These are phyloP conservation scores for Henricia sp. DNA, from an alignment of 53 echinoderm and acorn worm genomes.

Conservation along the genomic window DNA sequence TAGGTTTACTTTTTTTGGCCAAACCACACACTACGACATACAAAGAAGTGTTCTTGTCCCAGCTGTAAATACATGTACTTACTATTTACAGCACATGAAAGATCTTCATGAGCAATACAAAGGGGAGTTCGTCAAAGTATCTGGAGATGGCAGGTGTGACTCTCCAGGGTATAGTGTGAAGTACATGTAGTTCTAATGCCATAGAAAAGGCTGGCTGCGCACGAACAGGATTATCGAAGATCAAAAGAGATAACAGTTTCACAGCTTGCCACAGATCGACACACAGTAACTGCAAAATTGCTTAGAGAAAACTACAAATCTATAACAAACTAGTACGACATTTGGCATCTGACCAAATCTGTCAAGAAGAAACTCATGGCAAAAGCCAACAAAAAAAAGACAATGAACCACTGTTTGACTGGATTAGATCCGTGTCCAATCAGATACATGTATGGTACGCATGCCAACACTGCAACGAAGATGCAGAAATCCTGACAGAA, in stretches of 20 bases:
- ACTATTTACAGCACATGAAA: constrained; percentile 1
- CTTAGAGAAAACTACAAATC: constrained; percentile 38
- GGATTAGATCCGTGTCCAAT: constrained; percentile 48
- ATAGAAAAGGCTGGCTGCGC: constrained; percentile 59
- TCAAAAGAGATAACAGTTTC: background rate
- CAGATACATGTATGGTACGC: constrained; percentile 57
- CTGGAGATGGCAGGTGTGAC: constrained; percentile 77
- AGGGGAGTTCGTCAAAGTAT: background rate
- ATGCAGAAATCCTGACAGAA: constrained; percentile 20
- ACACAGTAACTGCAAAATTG: constrained; percentile 35
- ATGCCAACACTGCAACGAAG: constrained; percentile 33
- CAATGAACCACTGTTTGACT: constrained; percentile 19
- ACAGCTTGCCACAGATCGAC: constrained; percentile 39
- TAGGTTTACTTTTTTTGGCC: constrained; percentile 28
- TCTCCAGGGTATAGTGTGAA: constrained; percentile 76
- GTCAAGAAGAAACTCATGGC: constrained; percentile 39
- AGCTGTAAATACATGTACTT: constrained; percentile 18
- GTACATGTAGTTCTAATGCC: constrained; percentile 52
- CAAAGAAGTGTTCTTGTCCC: constrained; percentile 17
- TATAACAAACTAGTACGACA: constrained; percentile 49
- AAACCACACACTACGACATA: constrained; percentile 24
- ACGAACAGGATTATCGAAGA: background rate
- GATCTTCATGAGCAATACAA: no score
- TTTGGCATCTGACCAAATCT: constrained; percentile 39
- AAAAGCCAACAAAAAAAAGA: constrained; percentile 35